Evolutionary conservation across 2,888 invertebrate species (phyloP).

Genomic region (Cosmopolites sordidus): DNA sequence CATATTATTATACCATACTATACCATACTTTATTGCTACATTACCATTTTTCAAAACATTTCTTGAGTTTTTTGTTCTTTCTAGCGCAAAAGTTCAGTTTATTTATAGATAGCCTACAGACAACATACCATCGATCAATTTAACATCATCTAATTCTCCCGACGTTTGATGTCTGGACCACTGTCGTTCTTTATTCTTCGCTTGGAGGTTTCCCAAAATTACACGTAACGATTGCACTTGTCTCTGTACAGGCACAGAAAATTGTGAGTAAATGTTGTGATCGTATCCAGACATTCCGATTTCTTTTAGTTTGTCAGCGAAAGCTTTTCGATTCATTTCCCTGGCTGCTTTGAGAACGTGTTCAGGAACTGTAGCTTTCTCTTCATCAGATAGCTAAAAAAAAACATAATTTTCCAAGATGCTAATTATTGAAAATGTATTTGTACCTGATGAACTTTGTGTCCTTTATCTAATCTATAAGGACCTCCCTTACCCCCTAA

Average conservation of each 20-base stretch:
- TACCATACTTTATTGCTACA: no score
- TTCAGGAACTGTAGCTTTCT: constrained; percentile 87
- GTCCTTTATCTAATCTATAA: constrained; percentile 89
- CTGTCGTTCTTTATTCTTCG: constrained; percentile 88
- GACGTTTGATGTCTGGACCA: constrained; percentile 93
- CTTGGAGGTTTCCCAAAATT: constrained; percentile 81
- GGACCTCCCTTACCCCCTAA: constrained; percentile 96
- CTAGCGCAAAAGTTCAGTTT: no score
- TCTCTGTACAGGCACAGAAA: constrained; percentile 69
- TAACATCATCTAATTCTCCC: constrained; percentile 92
- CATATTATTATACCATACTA: no score
- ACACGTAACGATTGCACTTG: constrained; percentile 84
- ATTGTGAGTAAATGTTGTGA: constrained; percentile 79
- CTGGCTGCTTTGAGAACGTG: constrained; percentile 83
- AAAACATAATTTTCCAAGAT: neutral
- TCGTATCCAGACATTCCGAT: constrained; percentile 95
- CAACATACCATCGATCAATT: constrained; percentile 80
- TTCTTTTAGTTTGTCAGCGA: constrained; percentile 79
- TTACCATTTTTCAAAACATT: no score
- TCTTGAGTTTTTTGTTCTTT: no score
- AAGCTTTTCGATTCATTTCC: constrained; percentile 89
- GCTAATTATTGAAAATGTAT: neutral
- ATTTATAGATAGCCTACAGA: no score
- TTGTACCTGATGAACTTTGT: constrained; percentile 79
- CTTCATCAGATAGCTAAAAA: constrained; percentile 71